phyloP scores from a whole-genome alignment of 2,797 vertebrate genomes.

The Enteromius treurensis region DNA sequence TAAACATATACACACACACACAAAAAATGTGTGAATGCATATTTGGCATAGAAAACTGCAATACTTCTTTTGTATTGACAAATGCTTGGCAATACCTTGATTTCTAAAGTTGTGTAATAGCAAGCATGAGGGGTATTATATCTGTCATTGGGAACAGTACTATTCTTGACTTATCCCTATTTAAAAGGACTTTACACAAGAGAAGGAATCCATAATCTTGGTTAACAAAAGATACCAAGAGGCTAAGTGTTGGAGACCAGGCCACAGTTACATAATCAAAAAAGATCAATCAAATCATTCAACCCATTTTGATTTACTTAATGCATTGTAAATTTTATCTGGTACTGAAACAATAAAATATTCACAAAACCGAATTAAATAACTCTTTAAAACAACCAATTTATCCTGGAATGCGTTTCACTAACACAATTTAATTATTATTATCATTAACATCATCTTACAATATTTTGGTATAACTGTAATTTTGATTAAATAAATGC shows the following conservation, averaged over 20 bases:
- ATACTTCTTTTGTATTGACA: background rate
- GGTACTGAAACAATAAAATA: background rate
- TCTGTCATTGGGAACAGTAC: slow-evolving; percentile 57
- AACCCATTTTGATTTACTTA: background rate
- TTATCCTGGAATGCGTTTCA: background rate
- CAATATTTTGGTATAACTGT: background rate
- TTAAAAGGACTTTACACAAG: slow-evolving; percentile 59
- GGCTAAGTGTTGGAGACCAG: background rate
- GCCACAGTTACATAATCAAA: background rate
- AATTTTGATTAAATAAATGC: background rate
- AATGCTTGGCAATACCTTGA: background rate
- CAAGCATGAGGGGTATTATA: slow-evolving; percentile 48
- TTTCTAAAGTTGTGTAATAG: slow-evolving; percentile 17
- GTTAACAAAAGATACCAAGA: slow-evolving; percentile 41
- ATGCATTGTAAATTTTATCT: background rate
- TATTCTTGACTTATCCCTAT: slow-evolving; percentile 76
- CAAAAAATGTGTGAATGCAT: too few species aligned
- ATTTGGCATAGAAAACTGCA: background rate
- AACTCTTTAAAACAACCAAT: background rate
- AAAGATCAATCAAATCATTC: background rate
- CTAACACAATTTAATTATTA: too few species aligned
- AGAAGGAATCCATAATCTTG: slow-evolving; percentile 59
- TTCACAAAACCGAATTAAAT: background rate
- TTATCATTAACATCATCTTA: background rate
- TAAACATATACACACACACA: background rate